phyloP scores from a whole-genome alignment of 2,888 invertebrate species.

The Morpho deidamia region DNA sequence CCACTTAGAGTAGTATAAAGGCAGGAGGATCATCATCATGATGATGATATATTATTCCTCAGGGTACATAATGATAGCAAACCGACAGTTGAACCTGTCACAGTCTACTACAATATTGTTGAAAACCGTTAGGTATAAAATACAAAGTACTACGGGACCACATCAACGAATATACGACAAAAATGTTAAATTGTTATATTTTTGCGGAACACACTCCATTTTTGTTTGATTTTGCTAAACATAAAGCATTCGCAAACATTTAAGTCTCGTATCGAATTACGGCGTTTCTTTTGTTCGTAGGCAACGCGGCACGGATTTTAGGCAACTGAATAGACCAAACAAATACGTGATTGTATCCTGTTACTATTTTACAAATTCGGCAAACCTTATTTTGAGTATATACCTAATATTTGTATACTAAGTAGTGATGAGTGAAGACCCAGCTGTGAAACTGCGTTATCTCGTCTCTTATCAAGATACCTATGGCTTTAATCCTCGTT shows the following conservation, averaged over 20 bases:
- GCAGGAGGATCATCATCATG: too few relatives aligned
- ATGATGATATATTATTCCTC: too few relatives aligned
- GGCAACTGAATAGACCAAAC: slow-evolving; percentile 19
- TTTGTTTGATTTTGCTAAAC: slow-evolving; percentile 74
- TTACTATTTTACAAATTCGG: slow-evolving; percentile 10
- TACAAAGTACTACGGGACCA: slow-evolving; percentile 7
- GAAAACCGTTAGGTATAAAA: too few relatives aligned
- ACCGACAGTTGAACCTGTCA: too few relatives aligned
- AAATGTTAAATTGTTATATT: slow-evolving; percentile 39
- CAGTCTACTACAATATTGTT: too few relatives aligned
- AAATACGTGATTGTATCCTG: slow-evolving; percentile 13
- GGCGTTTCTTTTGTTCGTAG: slow-evolving; percentile 49
- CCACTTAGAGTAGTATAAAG: too few relatives aligned
- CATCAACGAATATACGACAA: background rate
- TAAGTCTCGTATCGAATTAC: slow-evolving; percentile 68
- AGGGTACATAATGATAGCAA: too few relatives aligned
- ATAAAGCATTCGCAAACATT: slow-evolving; percentile 72
- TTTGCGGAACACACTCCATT: slow-evolving; percentile 67
- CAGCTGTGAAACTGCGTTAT: too few relatives aligned
- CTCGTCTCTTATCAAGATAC: too few relatives aligned
- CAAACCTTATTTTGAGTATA: background rate
- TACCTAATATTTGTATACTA: too few relatives aligned
- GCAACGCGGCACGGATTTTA: slow-evolving; percentile 31
- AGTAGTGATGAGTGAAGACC: too few relatives aligned
- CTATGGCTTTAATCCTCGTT: too few relatives aligned